Percentiles rank a stretch among this genome's conserved stretches.
Conservation (phyloP, 1,140 invertebrate genomes). For the Acarapis woodi region DNA sequence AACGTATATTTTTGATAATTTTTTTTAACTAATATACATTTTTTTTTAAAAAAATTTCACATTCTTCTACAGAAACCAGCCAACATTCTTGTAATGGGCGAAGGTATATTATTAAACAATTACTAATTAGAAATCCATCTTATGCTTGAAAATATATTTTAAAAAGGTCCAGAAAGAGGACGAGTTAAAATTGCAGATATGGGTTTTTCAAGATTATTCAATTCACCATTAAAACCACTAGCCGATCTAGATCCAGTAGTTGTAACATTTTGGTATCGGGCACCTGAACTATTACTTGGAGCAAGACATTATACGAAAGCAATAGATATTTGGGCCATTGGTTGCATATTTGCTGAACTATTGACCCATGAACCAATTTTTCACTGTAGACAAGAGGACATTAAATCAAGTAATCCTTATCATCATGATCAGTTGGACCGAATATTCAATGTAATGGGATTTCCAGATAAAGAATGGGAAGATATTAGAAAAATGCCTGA, state of each 20-base stretch:
- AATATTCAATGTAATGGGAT: constrained; percentile 99
- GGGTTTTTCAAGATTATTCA: constrained; percentile 97
- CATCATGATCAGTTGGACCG: constrained; percentile 97
- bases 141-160: no score
- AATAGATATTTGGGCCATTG: constrained; percentile 99
- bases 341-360: constrained; percentile 94
- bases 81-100: constrained; percentile 98
- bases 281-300: constrained; percentile 78
- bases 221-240: constrained; percentile 87
- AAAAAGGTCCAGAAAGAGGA: constrained; percentile 79
- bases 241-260: constrained; percentile 96
- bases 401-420: constrained; percentile 98
- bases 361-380: constrained; percentile 96
- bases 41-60: neutral
- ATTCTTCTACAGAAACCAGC: constrained; percentile 53
- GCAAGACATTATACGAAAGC: constrained; percentile 96
- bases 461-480: constrained; percentile 98
- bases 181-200: constrained; percentile 97
- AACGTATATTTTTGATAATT: constrained; percentile 1
- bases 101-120: no score
- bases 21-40: constrained; percentile 2
- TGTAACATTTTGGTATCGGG: constrained; percentile 98
- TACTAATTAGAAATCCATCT: no score
- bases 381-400: constrained; percentile 97
- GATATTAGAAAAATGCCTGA: constrained; percentile 99